Base-by-base conservation (phyloP, 2,113 vertebrate genomes). In the Odocoileus virginianus region DNA sequence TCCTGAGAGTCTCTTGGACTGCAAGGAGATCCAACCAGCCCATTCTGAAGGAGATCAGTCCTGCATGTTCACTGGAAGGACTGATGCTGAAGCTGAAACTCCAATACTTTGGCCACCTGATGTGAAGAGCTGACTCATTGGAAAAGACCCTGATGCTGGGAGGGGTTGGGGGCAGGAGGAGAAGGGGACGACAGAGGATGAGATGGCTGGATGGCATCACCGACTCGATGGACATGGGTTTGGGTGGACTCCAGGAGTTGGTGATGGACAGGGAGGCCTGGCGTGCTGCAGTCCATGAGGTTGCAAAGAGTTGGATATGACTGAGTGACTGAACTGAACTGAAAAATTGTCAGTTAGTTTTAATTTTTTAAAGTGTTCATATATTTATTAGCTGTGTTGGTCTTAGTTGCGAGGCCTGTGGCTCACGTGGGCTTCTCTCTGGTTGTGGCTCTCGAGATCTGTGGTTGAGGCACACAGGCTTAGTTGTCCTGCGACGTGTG, bases 271-370 rank as follows among this genome's bases (percentile, higher is more conserved):
- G 61, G 61, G 61, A 9, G 33, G 61, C 33, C 16, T 19, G 33
- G 61, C 0, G 8, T n/a, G 64, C n/a, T 36, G 64, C n/a, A 10
- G 64, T 71, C 64, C 17, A 71, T 71, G 17, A n/a, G n/a, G 9
- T 36, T 1, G 4, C 33, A 36, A 10, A 71, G n/a, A 36, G 64
- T 36, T 1, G 0, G 17, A 71, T n/a, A 71, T 0, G n/a, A 21
- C 64, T 71, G n/a, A 71, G 64, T 0, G 17, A 71, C n/a, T 67
- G 64, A 67, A 52, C 50, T 15, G 50, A 52, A 36, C 8, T 36
- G 64, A 67, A 36, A 36, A 36, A 10, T 11, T 79, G 12, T 95
- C 19, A 12, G 78, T 81, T 90, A 79, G 11, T 90, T 87, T 95
- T 85, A 84, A 90, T 40, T 74, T 40, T 74, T 40, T 74, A 6